Base-by-base conservation (phyloP, 1,140 invertebrate genomes). In the Acromyrmex echinatior region DNA sequence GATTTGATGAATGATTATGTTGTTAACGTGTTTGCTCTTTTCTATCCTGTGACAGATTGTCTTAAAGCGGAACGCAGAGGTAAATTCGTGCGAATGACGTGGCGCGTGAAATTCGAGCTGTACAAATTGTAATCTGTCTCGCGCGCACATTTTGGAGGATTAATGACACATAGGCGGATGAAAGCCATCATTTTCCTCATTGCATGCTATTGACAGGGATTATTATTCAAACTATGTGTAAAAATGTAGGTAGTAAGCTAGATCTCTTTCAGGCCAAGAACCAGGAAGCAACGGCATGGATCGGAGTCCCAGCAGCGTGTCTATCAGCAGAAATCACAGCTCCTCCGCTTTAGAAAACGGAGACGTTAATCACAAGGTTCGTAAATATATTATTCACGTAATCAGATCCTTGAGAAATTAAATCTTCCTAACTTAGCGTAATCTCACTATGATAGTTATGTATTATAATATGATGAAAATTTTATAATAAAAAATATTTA, bases 251-350 rank as follows among this genome's bases (percentile, higher is more conserved):
- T 92, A 91, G 92, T 94, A 94, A 95, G 94, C 93, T 91, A 93
- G 92, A 88, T 90, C 25, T 85, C 89, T 95, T 95, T 88, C 94
- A 95, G 94, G 95, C 86, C 95, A 95, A 92, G 95, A 95, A 78
- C 92, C 93, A 74, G 92, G 91, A 51, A 90, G 87, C 65, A 94
- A 92, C 73, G 96, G 96, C n/a, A 97, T 98, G 96, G 96, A 97
- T 63, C 97, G 97, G 93, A 98, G 98, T 94, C 97, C 97, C 5
- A 98, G 97, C 93, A 97, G 95, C 91, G 96, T 97, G 76, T 98
- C 98, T 9, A 98, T 98, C 95, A 96, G 96, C 87, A 96, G 97
- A 86, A 98, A 98, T 93, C 97, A 97, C 66, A 98, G 98, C 94
- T 96, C 97, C 28, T 96, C 96, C 16, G 97, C 97, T 87, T 94